Evolutionary conservation across 35 echinoderm and acorn worm species (phyloP).

Genomic region (Heliocidaris erythrogramma): DNA sequence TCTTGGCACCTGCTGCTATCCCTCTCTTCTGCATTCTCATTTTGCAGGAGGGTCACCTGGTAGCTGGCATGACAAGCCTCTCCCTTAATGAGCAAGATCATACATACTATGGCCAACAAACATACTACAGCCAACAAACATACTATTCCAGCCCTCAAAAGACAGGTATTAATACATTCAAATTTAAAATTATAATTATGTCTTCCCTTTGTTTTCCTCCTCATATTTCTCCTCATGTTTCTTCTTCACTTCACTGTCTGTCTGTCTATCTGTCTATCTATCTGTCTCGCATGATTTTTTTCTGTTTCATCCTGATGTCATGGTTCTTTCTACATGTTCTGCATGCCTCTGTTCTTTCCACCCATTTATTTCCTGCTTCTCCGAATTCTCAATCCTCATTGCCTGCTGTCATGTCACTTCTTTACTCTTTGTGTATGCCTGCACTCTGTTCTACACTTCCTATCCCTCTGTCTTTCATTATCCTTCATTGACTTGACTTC

Average conservation of each 20-base stretch:
- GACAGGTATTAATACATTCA: not conserved
- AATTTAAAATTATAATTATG: not conserved
- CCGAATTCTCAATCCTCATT: not conserved
- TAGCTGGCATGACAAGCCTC: constrained; percentile 36
- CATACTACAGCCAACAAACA: not conserved
- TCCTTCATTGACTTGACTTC: not conserved
- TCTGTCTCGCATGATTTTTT: too few relatives aligned
- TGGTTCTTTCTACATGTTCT: not conserved
- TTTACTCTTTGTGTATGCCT: not conserved
- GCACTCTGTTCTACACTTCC: not conserved
- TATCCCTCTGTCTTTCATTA: not conserved
- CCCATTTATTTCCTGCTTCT: not conserved
- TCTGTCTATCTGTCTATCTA: not conserved
- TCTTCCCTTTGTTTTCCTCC: not conserved
- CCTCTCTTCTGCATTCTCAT: constrained; percentile 42
- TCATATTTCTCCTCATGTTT: not conserved
- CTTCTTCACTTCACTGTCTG: not conserved
- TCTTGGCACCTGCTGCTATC: not conserved
- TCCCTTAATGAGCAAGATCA: constrained; percentile 14
- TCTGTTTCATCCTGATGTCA: not conserved
- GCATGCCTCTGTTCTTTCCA: not conserved
- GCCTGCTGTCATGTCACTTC: not conserved
- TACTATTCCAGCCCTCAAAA: constrained; percentile 16
- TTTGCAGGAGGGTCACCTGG: constrained; percentile 37
- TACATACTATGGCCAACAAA: not conserved